Percentiles rank a stretch among this genome's conserved stretches.
Conservation (phyloP, 2,888 invertebrate species). For the Balanococcus diminutus region DNA sequence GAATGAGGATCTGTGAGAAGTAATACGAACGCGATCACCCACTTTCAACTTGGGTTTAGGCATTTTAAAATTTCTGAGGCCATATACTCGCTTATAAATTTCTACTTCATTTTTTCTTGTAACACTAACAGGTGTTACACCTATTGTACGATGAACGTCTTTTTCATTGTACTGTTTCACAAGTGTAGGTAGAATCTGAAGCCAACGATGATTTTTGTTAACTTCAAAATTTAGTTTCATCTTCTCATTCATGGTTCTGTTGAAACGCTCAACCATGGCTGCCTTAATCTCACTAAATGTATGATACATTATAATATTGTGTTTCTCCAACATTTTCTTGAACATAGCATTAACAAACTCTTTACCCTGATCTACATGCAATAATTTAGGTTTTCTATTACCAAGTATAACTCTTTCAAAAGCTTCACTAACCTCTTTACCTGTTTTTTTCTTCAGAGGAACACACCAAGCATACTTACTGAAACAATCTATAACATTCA, state of each 20-base stretch:
- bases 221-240: conserved; percentile 59
- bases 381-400: no score
- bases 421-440: no score
- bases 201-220: conserved; percentile 58
- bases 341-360: conserved; percentile 58
- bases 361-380: conserved; percentile 59
- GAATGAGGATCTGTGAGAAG: background rate
- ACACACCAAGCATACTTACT: no score
- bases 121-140: background rate
- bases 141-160: conserved; percentile 49
- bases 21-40: conserved; percentile 10
- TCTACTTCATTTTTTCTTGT: conserved; percentile 35
- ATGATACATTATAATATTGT: conserved; percentile 58
- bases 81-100: conserved; percentile 6
- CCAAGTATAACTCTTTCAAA: no score
- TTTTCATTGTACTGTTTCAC: conserved; percentile 58
- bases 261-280: conserved; percentile 60
- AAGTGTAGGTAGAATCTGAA: conserved; percentile 58
- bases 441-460: no score
- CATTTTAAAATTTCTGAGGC: background rate
- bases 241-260: no score
- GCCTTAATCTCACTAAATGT: conserved; percentile 60
- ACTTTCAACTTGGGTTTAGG: background rate
- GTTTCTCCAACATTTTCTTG: conserved; percentile 55
- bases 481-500: conserved; percentile 53